These are phyloP conservation scores for Pseudois nayaur DNA, from an alignment of 2,113 vertebrate species.

Conservation along the genomic window DNA sequence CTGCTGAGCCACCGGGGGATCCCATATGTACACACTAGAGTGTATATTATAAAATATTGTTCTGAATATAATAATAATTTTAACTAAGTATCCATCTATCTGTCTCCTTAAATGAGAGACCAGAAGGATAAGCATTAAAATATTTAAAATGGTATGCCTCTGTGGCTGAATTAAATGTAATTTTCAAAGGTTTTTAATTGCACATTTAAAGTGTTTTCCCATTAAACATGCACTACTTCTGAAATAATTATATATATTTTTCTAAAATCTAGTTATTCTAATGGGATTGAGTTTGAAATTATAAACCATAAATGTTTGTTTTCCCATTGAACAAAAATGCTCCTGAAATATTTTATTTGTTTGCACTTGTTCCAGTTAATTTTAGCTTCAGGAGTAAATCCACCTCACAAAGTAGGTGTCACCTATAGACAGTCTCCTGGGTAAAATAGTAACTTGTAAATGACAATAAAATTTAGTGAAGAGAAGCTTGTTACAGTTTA, in stretches of 20 bases:
- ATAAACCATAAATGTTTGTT: background rate
- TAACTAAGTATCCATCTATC: background rate
- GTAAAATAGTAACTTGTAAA: constrained; percentile 44
- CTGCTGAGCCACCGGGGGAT: rapidly evolving
- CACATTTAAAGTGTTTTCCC: background rate
- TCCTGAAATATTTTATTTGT: background rate
- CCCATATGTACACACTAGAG: background rate
- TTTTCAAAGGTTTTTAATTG: background rate
- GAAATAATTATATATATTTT: background rate
- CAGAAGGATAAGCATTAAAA: background rate
- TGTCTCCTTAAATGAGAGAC: background rate
- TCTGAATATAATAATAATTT: background rate
- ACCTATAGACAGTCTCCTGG: background rate
- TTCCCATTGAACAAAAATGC: background rate
- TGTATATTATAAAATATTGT: background rate
- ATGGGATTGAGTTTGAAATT: background rate
- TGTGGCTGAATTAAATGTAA: background rate
- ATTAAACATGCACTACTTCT: background rate
- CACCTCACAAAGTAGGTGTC: background rate
- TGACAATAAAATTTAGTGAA: constrained; percentile 29
- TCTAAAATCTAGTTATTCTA: background rate
- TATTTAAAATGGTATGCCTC: background rate
- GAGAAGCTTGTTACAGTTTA: constrained; percentile 36
- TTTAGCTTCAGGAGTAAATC: background rate
- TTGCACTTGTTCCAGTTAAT: background rate